phyloP scores from a whole-genome alignment of 2,888 invertebrate genomes.

The Eurytoma adleriae region DNA sequence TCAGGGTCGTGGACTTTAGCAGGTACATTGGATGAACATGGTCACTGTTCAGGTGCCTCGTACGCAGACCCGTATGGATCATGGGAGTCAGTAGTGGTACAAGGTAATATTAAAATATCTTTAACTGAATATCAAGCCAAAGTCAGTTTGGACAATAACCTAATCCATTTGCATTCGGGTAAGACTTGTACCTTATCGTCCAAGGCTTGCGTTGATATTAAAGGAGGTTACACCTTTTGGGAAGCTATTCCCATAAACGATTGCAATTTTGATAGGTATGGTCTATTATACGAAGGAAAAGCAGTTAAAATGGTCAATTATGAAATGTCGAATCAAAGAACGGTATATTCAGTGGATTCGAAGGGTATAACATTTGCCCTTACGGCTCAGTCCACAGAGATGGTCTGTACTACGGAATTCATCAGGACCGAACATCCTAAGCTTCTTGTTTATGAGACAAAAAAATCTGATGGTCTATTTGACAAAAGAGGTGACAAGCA shows the following conservation, averaged over 20 bases:
- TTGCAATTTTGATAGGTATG: not conserved
- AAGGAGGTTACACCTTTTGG: slow-evolving; percentile 38
- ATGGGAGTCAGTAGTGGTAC: slow-evolving; percentile 19
- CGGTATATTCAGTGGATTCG: slow-evolving; percentile 11
- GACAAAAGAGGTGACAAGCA: too few species aligned
- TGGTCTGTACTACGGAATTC: slow-evolving; percentile 4
- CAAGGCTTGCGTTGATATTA: slow-evolving; percentile 8
- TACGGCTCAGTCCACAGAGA: not conserved
- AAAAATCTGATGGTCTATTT: too few species aligned
- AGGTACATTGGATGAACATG: not conserved
- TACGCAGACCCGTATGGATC: slow-evolving; percentile 30
- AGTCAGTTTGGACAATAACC: not conserved
- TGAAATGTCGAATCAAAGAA: not conserved
- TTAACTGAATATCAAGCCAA: not conserved
- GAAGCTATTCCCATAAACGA: not conserved
- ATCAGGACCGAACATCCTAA: slow-evolving; percentile 29
- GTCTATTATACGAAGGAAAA: slow-evolving; percentile 1
- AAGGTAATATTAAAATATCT: not conserved
- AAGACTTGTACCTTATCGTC: slow-evolving; percentile 5
- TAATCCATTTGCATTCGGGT: slow-evolving; percentile 5
- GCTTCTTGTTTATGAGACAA: not conserved
- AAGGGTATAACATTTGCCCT: slow-evolving; percentile 34
- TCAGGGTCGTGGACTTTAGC: not conserved
- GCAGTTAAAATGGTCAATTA: not conserved
- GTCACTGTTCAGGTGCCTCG: not conserved